These are phyloP conservation scores for Apomyelois bistriatella DNA, from an alignment of 2,888 invertebrate genomes.

Conservation along the genomic window DNA sequence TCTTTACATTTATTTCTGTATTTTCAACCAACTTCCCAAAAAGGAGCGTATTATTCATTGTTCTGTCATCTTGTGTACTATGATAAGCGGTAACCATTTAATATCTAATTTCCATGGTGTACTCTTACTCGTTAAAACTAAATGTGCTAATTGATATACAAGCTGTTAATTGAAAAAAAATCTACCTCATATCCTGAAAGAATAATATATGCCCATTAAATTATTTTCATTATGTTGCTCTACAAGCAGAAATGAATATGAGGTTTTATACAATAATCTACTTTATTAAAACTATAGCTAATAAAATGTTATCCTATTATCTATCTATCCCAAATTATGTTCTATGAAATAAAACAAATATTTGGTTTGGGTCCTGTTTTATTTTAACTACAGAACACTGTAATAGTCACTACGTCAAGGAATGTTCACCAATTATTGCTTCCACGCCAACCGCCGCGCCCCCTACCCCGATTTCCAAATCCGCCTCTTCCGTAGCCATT, in stretches of 20 bases:
- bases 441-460: constrained; percentile 11
- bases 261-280: not conserved
- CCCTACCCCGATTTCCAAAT: not conserved
- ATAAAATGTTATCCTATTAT: not conserved
- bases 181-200: no score
- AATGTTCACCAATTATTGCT: not conserved
- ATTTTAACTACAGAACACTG: not conserved
- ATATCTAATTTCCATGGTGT: no score
- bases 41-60: no score
- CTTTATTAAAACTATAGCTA: not conserved
- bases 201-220: no score
- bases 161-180: no score
- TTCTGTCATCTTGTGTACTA: no score
- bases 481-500: constrained; percentile 13
- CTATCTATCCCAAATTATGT: not conserved
- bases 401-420: not conserved
- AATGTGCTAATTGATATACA: no score
- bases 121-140: no score
- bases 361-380: not conserved
- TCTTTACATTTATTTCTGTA: no score
- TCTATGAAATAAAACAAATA: constrained; percentile 1
- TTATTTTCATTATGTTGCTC: no score
- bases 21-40: no score
- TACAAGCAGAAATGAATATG: not conserved
- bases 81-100: no score